Base-by-base conservation (phyloP, 2,797 vertebrate genomes). In the Sparidentex hasta region DNA sequence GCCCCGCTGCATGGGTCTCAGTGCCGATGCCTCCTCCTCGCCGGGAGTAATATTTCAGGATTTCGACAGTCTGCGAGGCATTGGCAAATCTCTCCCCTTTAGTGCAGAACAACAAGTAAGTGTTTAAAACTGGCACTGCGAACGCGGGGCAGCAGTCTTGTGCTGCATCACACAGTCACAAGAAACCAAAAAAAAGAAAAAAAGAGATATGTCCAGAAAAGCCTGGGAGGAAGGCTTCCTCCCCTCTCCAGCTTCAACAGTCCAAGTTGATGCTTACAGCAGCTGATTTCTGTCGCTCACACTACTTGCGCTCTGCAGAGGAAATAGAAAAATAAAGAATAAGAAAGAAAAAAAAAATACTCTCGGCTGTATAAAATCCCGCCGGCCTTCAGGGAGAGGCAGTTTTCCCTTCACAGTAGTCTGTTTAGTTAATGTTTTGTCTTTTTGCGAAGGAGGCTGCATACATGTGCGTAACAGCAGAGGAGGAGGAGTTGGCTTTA, bases 401-500 rank as follows among this genome's bases (percentile, higher is more conserved):
- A 82, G 74, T 83, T 91, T 90, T 78, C 89, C 88, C 27, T 88
- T 75, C 81, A 77, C 88, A 81, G 86, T 76, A 57, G 72, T 74
- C 76, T 90, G 65, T 79, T 83, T 71, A 66, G 74, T 81, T 68
- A 55, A 68, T 83, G 86, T 87, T 86, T 76, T 50, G 87, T 85
- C 92, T 92, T 83, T 83, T 86, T 87, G 92, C 92, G 89, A 89
- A 84, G 73, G 81, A 92, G 92, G 85, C 88, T 88, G 92, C 79
- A 74, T 82, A 48, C 90, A 85, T 89, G 90, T 87, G 92, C 92
- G 94, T 94, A 92, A 93, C 87, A 87, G 91, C 85, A 89, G 91
- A 95, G 88, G 93, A 96, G 95, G 95, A 95, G 93, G 94, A 93
- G 91, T 89, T 93, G 90, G 88, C 80, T 93, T 85, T 86, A 92